Conservation (phyloP, 2,797 vertebrate genomes). For the Mormyrops attenuatus region DNA sequence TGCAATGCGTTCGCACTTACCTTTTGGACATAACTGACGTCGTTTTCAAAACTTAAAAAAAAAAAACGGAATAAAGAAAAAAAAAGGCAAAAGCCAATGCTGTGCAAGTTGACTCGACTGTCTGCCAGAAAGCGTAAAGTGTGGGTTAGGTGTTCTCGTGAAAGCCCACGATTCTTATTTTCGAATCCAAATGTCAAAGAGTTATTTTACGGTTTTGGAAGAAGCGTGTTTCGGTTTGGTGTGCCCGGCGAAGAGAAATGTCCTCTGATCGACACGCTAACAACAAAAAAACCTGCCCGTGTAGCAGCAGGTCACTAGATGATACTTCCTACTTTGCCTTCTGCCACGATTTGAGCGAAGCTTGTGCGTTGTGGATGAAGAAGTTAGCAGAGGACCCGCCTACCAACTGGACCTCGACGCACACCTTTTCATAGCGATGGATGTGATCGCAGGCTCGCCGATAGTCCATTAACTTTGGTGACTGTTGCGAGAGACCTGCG, state of each 20-base stretch:
- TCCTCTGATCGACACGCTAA: neutral
- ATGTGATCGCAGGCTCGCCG: neutral
- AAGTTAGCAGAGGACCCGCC: neutral
- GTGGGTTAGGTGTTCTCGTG: slow-evolving; percentile 13
- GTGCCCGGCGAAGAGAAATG: neutral
- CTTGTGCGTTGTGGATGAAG: neutral
- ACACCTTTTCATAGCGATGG: neutral
- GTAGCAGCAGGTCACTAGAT: neutral
- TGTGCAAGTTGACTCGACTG: neutral
- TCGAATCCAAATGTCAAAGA: slow-evolving; percentile 9
- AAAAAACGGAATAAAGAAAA: slow-evolving; percentile 15
- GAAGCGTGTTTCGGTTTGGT: slow-evolving; percentile 13
- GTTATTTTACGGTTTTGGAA: slow-evolving; percentile 13
- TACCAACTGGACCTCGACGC: neutral
- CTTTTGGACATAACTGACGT: slow-evolving; percentile 15
- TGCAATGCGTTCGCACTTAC: slow-evolving; percentile 18
- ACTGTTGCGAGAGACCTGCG: neutral
- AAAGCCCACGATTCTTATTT: neutral
- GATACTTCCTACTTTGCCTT: neutral
- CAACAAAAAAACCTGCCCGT: neutral
- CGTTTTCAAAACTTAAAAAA: neutral
- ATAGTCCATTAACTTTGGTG: neutral
- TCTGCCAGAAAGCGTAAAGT: neutral
- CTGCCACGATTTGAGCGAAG: neutral
- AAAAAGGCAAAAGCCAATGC: neutral